Evolutionary conservation across 1,140 invertebrate species (phyloP).

Genomic region (Psilanteris sp.): DNA sequence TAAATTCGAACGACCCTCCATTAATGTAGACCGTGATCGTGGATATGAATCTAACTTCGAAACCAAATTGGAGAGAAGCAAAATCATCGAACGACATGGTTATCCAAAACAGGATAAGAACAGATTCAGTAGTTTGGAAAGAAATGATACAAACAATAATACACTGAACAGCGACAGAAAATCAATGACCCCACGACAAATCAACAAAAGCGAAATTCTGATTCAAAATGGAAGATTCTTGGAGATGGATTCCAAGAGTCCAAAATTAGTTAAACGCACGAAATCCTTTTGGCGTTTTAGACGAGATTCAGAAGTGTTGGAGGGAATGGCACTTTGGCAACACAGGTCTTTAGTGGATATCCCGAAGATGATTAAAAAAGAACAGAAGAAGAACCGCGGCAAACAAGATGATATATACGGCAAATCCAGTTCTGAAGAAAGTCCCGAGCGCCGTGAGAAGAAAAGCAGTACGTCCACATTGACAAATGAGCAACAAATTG

Average conservation of each 20-base stretch:
- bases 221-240: conserved; percentile 73
- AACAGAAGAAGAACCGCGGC: conserved; percentile 78
- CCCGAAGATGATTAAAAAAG: conserved; percentile 81
- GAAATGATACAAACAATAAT: conserved; percentile 82
- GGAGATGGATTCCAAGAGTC: conserved; percentile 78
- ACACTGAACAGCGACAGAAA: conserved; percentile 74
- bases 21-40: conserved; percentile 73
- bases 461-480: conserved; percentile 74
- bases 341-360: conserved; percentile 88
- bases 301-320: conserved; percentile 85
- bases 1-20: conserved; percentile 38
- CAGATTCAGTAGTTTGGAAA: conserved; percentile 70
- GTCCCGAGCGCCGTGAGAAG: conserved; percentile 74
- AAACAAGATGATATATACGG: conserved; percentile 73
- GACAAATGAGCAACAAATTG: conserved; percentile 70
- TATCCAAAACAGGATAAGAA: conserved; percentile 59
- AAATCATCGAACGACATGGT: conserved; percentile 73
- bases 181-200: conserved; percentile 59
- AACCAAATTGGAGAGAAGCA: conserved; percentile 75
- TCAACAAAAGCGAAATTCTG: conserved; percentile 72
- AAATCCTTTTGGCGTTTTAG: conserved; percentile 92
- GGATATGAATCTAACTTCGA: conserved; percentile 80
- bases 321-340: conserved; percentile 91
- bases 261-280: conserved; percentile 85
- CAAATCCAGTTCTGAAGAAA: conserved; percentile 75